Evolutionary conservation across 1,140 invertebrate genomes (phyloP).

Genomic region (Steinernema feltiae): DNA sequence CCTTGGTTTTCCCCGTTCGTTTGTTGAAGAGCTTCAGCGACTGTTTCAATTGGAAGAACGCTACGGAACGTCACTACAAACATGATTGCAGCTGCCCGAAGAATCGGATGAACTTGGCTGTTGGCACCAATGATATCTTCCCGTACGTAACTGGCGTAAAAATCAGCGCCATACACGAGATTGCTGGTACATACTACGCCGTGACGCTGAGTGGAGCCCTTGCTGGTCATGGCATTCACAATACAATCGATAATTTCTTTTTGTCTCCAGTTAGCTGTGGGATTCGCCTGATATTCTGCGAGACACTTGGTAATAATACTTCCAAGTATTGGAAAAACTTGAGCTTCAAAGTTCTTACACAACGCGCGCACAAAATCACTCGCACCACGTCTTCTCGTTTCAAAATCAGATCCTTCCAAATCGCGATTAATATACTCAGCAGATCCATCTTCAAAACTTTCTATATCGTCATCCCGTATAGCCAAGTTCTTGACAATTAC

Average conservation of each 20-base stretch:
- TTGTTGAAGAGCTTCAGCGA: background rate
- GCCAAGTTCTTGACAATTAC: background rate
- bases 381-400: background rate
- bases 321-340: background rate
- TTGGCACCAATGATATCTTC: background rate
- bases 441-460: background rate
- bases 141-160: background rate
- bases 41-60: background rate
- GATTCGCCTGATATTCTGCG: background rate
- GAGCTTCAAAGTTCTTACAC: background rate
- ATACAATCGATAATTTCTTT: background rate
- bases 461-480: background rate
- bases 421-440: background rate
- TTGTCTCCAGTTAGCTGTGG: background rate
- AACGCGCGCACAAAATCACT: background rate
- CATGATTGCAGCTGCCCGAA: background rate
- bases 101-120: background rate
- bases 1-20: background rate
- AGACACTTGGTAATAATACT: background rate
- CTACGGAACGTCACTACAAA: background rate
- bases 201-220: background rate
- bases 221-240: background rate
- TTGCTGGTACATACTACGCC: background rate
- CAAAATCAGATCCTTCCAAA: conserved; percentile 6
- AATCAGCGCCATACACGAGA: background rate